Percentiles rank a stretch among this genome's conserved stretches.
Conservation (phyloP, 2,113 vertebrate genomes). For the Phalacrocorax aristotelis region DNA sequence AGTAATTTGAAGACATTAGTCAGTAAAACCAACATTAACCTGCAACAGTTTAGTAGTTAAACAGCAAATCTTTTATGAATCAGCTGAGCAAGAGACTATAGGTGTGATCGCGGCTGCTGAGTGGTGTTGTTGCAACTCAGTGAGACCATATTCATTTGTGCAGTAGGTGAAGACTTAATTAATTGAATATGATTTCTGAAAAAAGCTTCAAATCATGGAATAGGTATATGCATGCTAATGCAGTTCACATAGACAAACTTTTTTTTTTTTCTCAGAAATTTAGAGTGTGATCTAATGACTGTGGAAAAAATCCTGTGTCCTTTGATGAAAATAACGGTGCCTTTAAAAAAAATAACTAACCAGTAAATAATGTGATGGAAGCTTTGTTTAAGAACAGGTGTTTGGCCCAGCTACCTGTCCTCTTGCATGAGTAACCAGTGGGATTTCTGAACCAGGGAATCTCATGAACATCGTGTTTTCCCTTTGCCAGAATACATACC, state of each 20-base stretch:
- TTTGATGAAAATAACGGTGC: background rate
- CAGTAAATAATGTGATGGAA: background rate
- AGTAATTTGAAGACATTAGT: background rate
- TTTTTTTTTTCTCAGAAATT: background rate
- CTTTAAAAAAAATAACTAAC: background rate
- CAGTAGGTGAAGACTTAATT: conserved; percentile 28
- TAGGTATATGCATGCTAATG: background rate
- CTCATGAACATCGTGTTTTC: background rate
- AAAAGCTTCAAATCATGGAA: background rate
- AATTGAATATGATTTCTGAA: conserved; percentile 2
- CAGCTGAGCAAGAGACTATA: conserved; percentile 2
- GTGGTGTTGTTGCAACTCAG: background rate
- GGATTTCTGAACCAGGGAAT: background rate
- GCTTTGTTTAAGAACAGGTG: background rate
- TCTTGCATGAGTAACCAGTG: background rate
- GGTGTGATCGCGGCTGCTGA: conserved; percentile 51
- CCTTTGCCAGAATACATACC: background rate
- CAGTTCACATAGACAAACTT: background rate
- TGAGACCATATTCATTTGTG: background rate
- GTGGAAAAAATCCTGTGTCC: background rate
- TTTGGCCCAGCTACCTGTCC: background rate
- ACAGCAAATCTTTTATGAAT: conserved; percentile 10
- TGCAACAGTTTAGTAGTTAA: conserved; percentile 10
- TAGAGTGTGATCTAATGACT: background rate
- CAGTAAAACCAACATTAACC: background rate